A percentile compares a stretch with the other conserved stretches of the same genome.
phyloP scores from a whole-genome alignment of 2,888 invertebrate species.

The Ischnura elegans region DNA sequence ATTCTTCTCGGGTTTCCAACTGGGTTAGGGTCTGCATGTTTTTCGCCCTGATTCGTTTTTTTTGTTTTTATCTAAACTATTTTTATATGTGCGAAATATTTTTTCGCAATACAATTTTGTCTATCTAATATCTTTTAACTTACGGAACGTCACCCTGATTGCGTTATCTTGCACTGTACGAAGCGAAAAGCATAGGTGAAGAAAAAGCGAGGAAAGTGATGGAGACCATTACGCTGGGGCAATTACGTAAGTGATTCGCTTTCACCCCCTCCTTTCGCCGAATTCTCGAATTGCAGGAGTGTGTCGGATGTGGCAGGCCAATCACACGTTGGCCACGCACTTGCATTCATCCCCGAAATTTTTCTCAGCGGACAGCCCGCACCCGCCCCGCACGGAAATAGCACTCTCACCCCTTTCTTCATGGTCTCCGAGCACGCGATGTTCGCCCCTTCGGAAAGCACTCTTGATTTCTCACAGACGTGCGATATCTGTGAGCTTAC shows the following conservation, averaged over 20 bases:
- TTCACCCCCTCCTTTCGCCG: not conserved
- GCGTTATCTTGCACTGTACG: too few species aligned
- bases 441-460: not conserved
- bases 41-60: too few species aligned
- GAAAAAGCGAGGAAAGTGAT: not conserved
- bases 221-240: not conserved
- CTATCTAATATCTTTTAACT: too few species aligned
- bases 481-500: too few species aligned
- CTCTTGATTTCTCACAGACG: too few species aligned
- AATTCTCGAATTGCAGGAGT: not conserved
- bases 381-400: not conserved
- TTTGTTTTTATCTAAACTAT: too few species aligned
- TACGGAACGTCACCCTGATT: too few species aligned
- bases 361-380: not conserved
- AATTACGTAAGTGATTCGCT: not conserved
- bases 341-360: not conserved
- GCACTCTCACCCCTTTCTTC: not conserved
- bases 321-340: not conserved
- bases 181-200: too few species aligned
- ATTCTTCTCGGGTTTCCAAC: too few species aligned
- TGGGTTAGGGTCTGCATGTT: too few species aligned
- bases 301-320: not conserved
- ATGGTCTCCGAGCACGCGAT: not conserved
- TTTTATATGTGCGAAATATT: too few species aligned
- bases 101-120: too few species aligned